phyloP scores from a whole-genome alignment of 2,113 vertebrate genomes.

The Lasiurus cinereus region DNA sequence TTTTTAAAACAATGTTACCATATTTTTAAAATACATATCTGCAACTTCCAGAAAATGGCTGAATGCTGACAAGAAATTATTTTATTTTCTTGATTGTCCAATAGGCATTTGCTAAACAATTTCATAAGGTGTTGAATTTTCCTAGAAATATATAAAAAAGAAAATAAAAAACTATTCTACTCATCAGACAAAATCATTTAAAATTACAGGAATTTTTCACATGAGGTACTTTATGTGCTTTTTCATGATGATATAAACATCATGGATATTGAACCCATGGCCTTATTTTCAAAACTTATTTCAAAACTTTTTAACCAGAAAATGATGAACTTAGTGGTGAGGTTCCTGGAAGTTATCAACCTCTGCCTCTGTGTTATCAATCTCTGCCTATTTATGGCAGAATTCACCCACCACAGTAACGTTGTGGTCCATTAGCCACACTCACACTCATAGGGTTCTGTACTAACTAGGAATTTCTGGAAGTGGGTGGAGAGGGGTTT shows the following conservation, averaged over 20 bases:
- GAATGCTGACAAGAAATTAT: neutral
- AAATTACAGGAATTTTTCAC: neutral
- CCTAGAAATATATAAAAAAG: neutral
- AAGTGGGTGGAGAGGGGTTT: neutral
- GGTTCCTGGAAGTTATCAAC: neutral
- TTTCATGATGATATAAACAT: neutral
- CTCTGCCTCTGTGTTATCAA: neutral
- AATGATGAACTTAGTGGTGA: neutral
- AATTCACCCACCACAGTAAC: neutral
- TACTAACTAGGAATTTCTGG: neutral
- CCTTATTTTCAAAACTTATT: neutral
- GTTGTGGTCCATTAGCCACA: neutral
- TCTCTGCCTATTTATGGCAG: neutral
- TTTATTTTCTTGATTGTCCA: slow-evolving; percentile 36
- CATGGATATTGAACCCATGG: neutral
- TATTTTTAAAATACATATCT: neutral
- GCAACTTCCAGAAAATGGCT: neutral
- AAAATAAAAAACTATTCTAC: neutral
- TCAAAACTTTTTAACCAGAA: neutral
- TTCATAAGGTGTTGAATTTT: neutral
- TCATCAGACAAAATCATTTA: neutral
- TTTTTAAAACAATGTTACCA: neutral
- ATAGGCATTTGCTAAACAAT: slow-evolving; percentile 11
- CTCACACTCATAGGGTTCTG: neutral
- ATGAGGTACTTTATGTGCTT: neutral